Evolutionary conservation across 2,113 vertebrate species (phyloP).

Genomic region (Alces alces): DNA sequence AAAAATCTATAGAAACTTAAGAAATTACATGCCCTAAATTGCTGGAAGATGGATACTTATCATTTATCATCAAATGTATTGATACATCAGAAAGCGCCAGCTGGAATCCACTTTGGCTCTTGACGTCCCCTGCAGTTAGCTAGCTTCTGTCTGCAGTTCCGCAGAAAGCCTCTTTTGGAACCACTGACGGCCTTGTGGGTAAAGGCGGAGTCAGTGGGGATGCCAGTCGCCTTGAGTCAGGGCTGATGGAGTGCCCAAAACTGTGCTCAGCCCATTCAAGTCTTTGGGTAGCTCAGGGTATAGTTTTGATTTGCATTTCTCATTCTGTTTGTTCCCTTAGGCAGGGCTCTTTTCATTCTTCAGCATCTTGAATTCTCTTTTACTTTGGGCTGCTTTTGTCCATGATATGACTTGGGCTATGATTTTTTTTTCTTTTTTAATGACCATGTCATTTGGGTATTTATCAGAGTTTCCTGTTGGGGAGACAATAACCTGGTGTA

Average conservation of each 20-base stretch:
- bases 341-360: not conserved
- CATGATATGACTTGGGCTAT: not conserved
- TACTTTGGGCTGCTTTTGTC: not conserved
- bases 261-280: not conserved
- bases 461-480: not conserved
- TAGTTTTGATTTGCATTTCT: not conserved
- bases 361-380: not conserved
- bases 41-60: not conserved
- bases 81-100: not conserved
- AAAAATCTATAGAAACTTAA: slow-evolving; percentile 1
- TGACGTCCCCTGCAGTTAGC: not conserved
- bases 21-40: not conserved
- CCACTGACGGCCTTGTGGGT: not conserved
- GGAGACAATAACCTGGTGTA: not conserved
- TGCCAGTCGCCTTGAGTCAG: not conserved
- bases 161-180: not conserved
- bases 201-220: not conserved
- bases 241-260: not conserved
- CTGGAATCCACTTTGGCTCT: not conserved
- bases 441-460: not conserved
- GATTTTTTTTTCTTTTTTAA: too few relatives aligned
- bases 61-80: not conserved
- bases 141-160: not conserved
- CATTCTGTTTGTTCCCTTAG: not conserved
- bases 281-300: not conserved